Evolutionary conservation across 2,888 invertebrate species (phyloP), one percentile per base, ranked within the genome.

Genomic region (Amiota communis): DNA sequence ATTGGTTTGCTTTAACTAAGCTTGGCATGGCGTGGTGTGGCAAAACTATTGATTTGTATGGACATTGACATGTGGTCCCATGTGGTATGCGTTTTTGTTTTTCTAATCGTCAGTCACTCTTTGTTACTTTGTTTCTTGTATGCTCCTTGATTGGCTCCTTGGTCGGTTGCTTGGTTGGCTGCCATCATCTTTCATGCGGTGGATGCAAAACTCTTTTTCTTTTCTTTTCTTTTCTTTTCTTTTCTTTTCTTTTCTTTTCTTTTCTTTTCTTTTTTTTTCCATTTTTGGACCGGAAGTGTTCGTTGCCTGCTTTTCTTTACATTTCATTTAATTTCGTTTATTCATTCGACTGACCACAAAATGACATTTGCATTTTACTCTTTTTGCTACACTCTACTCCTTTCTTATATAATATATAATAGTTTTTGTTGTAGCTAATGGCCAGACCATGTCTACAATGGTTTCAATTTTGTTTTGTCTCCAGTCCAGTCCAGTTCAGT

Each of bases 321-420:
- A 79, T 36, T 36, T 36, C 36, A 36, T 87, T 88, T 86, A 87
- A 87, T 87, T 87, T 87, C 86, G 86, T 87, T 87, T 87, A 87
- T 87, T 87, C 87, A 87, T 85, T 85, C 85, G 84, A 86, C 81
- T 86, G 85, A 82, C 87, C 88, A 81, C 86, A 87, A 86, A 87
- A 86, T 88, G 87, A 84, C 88, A 87, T 87, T 87, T 87, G 85
- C 85, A 86, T 81, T 83, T 77, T 73, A 71, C 61, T 59, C 36
- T 46, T 12, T 9, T 12, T 46, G 63, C 63, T 46, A 13, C 63
- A 9, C 6, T 36, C 63, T 46, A 23, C 23, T 46, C n/a, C 13
- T 53, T 53, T 59, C 17, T 53, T n/a, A 70, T 51, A 53, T 57
- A 6, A 46, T 36, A 36, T 36, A 36, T 36, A 36, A 12, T 23